A percentile compares a stretch with the other conserved stretches of the same genome.
Conservation (phyloP, 2,888 invertebrate species). For the Dromius quadrimaculatus region DNA sequence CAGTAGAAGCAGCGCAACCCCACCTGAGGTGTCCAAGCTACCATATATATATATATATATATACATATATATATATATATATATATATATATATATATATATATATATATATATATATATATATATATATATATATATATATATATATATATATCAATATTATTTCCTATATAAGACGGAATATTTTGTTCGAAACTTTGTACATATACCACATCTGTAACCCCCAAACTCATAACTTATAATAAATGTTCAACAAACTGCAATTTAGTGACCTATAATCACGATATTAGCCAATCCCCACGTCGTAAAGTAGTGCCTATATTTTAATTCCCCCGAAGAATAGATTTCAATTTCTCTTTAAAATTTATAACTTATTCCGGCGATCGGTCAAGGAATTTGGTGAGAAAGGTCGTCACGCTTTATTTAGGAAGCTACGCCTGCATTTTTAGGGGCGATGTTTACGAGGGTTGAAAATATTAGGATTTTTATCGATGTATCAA, state of each 20-base stretch:
- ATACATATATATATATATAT: too few relatives aligned
- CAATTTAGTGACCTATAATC: slow-evolving; percentile 64
- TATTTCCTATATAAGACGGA: too few relatives aligned
- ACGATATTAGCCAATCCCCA: slow-evolving; percentile 61
- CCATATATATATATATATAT: too few relatives aligned
- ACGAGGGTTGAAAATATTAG: slow-evolving; percentile 14
- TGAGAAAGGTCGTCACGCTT: slow-evolving; percentile 9
- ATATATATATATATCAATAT: too few relatives aligned
- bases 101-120: too few relatives aligned
- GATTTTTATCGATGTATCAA: too few relatives aligned
- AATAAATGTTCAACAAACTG: slow-evolving; percentile 54
- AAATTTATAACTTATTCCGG: slow-evolving; percentile 65
- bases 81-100: too few relatives aligned
- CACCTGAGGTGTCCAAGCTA: too few relatives aligned
- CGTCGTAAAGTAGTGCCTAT: slow-evolving; percentile 65
- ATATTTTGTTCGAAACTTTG: too few relatives aligned
- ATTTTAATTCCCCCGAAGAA: slow-evolving; percentile 61
- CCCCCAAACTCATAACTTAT: slow-evolving; percentile 27
- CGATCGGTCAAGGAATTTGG: slow-evolving; percentile 58
- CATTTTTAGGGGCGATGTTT: slow-evolving; percentile 2
- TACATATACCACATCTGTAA: too few relatives aligned
- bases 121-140: too few relatives aligned
- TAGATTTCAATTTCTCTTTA: slow-evolving; percentile 62
- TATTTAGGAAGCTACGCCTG: background rate
- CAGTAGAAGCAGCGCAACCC: too few relatives aligned